Conservation (phyloP, 92 coral and sea anemone species). For the Paramuricea clavata region DNA sequence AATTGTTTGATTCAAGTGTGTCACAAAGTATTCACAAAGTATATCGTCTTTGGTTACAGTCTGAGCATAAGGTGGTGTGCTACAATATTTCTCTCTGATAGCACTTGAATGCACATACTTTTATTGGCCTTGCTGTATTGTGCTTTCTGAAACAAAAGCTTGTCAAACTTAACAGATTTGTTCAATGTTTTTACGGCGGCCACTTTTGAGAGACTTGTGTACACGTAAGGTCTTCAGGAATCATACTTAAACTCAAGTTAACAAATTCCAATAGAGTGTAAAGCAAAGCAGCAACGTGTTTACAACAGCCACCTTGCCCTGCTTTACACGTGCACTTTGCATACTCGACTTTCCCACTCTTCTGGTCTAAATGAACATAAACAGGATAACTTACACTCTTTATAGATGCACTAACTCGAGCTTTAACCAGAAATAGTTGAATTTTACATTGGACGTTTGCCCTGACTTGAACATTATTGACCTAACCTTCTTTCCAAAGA, state of each 20-base stretch:
- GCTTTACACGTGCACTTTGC: conserved; percentile 70
- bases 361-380: conserved; percentile 65
- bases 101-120: not conserved
- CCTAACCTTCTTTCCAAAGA: too few species aligned
- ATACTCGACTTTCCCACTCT: conserved; percentile 58
- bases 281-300: conserved; percentile 73
- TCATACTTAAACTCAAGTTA: conserved; percentile 44
- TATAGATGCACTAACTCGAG: conserved; percentile 67
- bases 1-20: conserved; percentile 19
- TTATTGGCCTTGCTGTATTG: conserved; percentile 30
- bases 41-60: conserved; percentile 13
- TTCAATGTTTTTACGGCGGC: too few species aligned
- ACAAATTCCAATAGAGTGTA: conserved; percentile 68
- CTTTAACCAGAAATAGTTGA: conserved; percentile 53
- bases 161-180: conserved; percentile 48
- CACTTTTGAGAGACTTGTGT: conserved; percentile 71
- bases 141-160: conserved; percentile 49
- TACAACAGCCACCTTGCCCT: conserved; percentile 75
- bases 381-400: conserved; percentile 51
- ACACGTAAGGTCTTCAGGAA: conserved; percentile 71
- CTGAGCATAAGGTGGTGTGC: conserved; percentile 50
- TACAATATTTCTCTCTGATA: conserved; percentile 25
- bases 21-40: conserved; percentile 13
- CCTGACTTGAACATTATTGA: too few species aligned
- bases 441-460: conserved; percentile 22